These are phyloP conservation scores for Panzeria rudis DNA, from an alignment of 2,888 invertebrate genomes.

Conservation along the genomic window DNA sequence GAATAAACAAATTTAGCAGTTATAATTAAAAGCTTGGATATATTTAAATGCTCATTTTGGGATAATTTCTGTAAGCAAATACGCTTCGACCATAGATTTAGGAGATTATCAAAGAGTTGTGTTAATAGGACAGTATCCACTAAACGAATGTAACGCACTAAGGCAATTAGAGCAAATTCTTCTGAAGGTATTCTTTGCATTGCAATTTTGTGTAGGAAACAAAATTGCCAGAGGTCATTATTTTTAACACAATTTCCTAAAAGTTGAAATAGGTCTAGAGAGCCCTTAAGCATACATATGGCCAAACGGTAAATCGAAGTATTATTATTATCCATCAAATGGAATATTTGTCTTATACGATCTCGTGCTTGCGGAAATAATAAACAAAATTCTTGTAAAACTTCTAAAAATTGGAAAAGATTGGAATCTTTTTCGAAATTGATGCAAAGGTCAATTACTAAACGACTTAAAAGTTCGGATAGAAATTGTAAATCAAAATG, in stretches of 20 bases:
- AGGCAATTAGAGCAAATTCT: constrained; percentile 85
- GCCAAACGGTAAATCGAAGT: constrained; percentile 82
- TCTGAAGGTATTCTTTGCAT: constrained; percentile 85
- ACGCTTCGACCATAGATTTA: constrained; percentile 89
- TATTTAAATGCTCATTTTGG: constrained; percentile 88
- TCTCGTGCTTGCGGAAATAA: constrained; percentile 45
- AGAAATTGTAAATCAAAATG: constrained; percentile 81
- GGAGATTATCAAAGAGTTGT: constrained; percentile 86
- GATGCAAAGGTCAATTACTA: constrained; percentile 85
- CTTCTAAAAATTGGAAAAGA: constrained; percentile 85
- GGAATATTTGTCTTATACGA: constrained; percentile 84
- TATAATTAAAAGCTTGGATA: constrained; percentile 88
- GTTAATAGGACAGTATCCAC: constrained; percentile 77
- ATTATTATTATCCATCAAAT: constrained; percentile 85
- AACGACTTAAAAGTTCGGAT: constrained; percentile 86
- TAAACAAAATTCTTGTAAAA: constrained; percentile 83
- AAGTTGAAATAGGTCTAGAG: constrained; percentile 82
- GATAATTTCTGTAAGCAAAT: constrained; percentile 87
- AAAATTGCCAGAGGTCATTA: constrained; percentile 87
- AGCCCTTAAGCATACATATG: constrained; percentile 85
- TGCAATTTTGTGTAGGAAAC: constrained; percentile 87
- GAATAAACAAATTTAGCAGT: constrained; percentile 84
- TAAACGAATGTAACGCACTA: constrained; percentile 86
- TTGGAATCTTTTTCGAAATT: constrained; percentile 84
- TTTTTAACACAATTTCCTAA: constrained; percentile 84